Conservation (phyloP, 2,888 invertebrate species). For the Drosophila mimetica region DNA sequence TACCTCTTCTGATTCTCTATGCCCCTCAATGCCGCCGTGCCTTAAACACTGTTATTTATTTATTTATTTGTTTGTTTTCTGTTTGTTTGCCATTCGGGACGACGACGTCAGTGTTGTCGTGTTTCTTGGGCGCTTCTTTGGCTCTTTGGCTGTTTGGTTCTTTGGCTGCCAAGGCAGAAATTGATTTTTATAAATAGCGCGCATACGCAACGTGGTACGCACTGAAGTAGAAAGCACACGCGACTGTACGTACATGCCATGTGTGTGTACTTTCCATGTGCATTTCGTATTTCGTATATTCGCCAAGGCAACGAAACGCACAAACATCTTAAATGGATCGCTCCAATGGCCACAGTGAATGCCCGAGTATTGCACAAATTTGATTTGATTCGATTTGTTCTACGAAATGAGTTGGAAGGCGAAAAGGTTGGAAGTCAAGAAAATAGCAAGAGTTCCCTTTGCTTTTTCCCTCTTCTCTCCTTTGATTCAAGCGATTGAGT, state of each 20-base stretch:
- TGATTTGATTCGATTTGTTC: slow-evolving; percentile 48
- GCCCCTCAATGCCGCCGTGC: slow-evolving; percentile 14
- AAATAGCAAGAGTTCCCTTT: no score
- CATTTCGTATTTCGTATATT: slow-evolving; percentile 11
- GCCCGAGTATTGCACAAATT: slow-evolving; percentile 37
- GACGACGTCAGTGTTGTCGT: not conserved
- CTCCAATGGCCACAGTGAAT: slow-evolving; percentile 43
- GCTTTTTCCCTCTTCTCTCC: not conserved
- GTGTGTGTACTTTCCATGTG: slow-evolving; percentile 43
- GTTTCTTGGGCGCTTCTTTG: slow-evolving; percentile 15
- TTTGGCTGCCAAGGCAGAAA: slow-evolving; percentile 70
- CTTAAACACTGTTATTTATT: slow-evolving; percentile 56
- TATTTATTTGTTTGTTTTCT: slow-evolving; percentile 65
- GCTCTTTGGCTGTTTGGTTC: slow-evolving; percentile 16
- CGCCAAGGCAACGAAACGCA: slow-evolving; percentile 25
- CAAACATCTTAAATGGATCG: slow-evolving; percentile 51
- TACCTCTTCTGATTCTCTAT: not conserved
- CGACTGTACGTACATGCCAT: slow-evolving; percentile 18
- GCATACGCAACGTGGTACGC: slow-evolving; percentile 78
- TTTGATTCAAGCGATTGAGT: not conserved
- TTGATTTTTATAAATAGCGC: slow-evolving; percentile 79
- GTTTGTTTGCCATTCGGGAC: slow-evolving; percentile 50
- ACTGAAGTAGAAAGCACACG: slow-evolving; percentile 68
- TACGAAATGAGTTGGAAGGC: slow-evolving; percentile 32
- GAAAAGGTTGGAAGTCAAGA: not conserved